phyloP scores from a whole-genome alignment of 2,797 vertebrate genomes.

The Florisuga fusca region DNA sequence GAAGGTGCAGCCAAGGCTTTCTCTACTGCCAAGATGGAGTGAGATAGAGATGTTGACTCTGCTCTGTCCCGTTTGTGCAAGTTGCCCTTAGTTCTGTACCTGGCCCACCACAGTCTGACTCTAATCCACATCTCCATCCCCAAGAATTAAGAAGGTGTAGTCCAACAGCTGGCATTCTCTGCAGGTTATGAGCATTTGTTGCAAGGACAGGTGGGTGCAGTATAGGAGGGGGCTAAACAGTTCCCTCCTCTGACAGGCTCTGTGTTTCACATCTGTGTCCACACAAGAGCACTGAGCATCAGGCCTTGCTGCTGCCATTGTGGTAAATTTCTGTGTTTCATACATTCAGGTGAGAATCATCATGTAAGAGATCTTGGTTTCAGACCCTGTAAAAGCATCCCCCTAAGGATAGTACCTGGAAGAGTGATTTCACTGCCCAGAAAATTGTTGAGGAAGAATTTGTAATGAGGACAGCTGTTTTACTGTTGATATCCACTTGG shows the following conservation, averaged over 20 bases:
- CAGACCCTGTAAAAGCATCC: not conserved
- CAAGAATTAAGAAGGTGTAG: fast-evolving
- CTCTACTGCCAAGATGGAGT: not conserved
- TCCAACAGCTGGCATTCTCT: not conserved
- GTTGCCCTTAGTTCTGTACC: not conserved
- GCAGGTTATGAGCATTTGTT: not conserved
- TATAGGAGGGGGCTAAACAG: too few species aligned
- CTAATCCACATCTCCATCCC: not conserved
- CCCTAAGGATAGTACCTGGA: not conserved
- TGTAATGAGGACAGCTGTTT: not conserved
- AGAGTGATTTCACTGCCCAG: not conserved
- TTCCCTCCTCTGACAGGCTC: not conserved
- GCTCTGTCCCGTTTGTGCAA: not conserved
- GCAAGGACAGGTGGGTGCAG: not conserved
- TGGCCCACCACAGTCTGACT: not conserved
- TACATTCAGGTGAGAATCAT: not conserved
- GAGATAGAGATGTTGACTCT: not conserved
- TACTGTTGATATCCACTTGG: not conserved
- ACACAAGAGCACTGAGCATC: not conserved
- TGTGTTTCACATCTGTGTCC: not conserved
- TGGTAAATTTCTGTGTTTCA: fast-evolving
- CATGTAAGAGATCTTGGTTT: not conserved
- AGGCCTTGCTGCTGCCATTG: not conserved
- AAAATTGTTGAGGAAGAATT: not conserved
- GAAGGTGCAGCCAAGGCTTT: not conserved